phyloP scores from a whole-genome alignment of 2,888 invertebrate genomes.

The Lingula anatina region DNA sequence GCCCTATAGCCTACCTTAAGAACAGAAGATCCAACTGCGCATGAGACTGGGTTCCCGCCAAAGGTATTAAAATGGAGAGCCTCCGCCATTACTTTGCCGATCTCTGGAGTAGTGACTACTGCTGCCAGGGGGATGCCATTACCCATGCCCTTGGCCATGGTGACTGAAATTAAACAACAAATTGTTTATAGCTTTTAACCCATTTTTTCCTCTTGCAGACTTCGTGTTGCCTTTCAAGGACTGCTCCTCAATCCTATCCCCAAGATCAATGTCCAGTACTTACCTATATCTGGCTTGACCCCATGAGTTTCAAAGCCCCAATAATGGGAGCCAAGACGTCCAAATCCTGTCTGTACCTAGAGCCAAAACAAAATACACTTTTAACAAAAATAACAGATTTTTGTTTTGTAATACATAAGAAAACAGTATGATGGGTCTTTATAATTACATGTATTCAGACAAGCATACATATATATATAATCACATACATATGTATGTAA shows the following conservation, averaged over 20 bases:
- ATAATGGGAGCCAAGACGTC: slow-evolving; percentile 85
- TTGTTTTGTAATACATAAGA: too few relatives aligned
- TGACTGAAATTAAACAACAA: slow-evolving; percentile 25
- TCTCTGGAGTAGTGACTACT: slow-evolving; percentile 84
- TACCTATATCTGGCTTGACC: slow-evolving; percentile 77
- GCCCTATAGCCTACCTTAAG: slow-evolving; percentile 75
- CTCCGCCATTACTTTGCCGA: slow-evolving; percentile 70
- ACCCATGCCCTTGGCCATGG: slow-evolving; percentile 57
- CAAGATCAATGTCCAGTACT: too few relatives aligned
- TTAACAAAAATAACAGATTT: too few relatives aligned
- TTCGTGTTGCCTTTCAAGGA: too few relatives aligned
- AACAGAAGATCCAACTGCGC: slow-evolving; percentile 83
- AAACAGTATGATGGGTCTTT: too few relatives aligned
- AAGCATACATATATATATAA: too few relatives aligned
- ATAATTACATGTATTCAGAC: too few relatives aligned
- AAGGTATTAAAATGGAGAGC: slow-evolving; percentile 91
- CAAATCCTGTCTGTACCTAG: slow-evolving; percentile 93
- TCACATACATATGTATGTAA: too few relatives aligned
- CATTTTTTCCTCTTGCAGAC: too few relatives aligned
- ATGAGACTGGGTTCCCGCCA: slow-evolving; percentile 90
- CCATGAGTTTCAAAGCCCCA: slow-evolving; percentile 94
- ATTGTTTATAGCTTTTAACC: too few relatives aligned
- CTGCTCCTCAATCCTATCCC: too few relatives aligned
- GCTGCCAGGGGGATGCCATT: slow-evolving; percentile 96
- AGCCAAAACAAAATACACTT: slow-evolving; percentile 2